Base-by-base conservation (phyloP, 2,888 invertebrate species). In the Helobdella robusta region DNA sequence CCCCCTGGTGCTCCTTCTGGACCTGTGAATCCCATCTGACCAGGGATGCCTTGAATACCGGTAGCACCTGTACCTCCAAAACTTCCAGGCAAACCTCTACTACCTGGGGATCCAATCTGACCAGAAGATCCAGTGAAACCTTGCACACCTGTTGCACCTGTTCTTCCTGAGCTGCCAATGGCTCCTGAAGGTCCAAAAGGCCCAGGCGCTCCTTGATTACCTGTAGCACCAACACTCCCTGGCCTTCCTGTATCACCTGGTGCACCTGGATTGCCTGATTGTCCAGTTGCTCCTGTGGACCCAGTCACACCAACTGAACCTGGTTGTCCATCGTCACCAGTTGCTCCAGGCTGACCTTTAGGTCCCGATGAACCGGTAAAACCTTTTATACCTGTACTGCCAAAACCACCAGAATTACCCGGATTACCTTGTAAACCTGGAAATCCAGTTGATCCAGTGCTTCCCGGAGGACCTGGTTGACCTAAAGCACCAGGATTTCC, bases 91-190 rank as follows among this genome's bases (percentile, higher is more conserved):
- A 40, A n/a, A 11, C 68, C 65, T 40, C 52, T n/a, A 28, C 65
- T 50, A 28, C 70, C 69, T 15, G 48, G 52, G 36, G 30, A 36
- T 64, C 70, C 70, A 36, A 44, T 36, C 36, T 35, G 58, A n/a
- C 70, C 70, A 34, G 34, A 25, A 28, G 66, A 36, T 54, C 70
- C 70, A 36, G 71, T 68, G 2, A 71, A 66, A 50, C 76, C 76
- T 6, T 73, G 70, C 15, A 25, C 23, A 36, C 68, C 68, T 32
- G 63, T 15, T 46, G 58, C 61, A 46, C 71, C 71, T 20, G 59
- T 56, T 65, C 25, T 23, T 15, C 68, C 68, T 25, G 11, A 8
- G 28, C 11, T 30, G 44, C 67, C 67, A 23, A 23, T 8, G n/a
- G 35, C 40, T 25, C 68, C 68, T 36, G 63, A 44, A 18, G 44